phyloP scores from a whole-genome alignment of 2,888 invertebrate species.

The Heterodera filipjevi region DNA sequence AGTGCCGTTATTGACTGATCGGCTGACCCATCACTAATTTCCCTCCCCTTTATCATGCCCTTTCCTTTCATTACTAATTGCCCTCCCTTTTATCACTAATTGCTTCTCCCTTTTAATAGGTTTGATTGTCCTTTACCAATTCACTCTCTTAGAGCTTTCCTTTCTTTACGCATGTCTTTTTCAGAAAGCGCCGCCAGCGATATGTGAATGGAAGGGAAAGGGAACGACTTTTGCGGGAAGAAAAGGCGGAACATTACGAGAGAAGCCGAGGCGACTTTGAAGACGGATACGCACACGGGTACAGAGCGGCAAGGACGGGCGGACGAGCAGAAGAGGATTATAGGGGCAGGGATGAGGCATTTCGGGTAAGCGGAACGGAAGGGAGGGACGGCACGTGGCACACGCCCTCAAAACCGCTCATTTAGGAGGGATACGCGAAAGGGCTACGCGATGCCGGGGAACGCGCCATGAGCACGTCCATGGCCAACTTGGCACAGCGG shows the following conservation, averaged over 20 bases:
- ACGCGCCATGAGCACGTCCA: conserved; percentile 63
- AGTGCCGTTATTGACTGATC: conserved; percentile 46
- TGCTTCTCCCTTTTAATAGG: too few species aligned
- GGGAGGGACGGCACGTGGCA: not conserved
- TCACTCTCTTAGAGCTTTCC: not conserved
- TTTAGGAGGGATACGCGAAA: conserved; percentile 63
- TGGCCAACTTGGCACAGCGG: conserved; percentile 63
- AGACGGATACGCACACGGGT: conserved; percentile 65
- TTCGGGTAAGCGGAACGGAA: conserved; percentile 1
- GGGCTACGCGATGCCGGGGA: conserved; percentile 59
- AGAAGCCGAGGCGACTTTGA: conserved; percentile 59
- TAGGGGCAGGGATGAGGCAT: conserved; percentile 48
- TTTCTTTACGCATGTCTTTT: conserved; percentile 6
- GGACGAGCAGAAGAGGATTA: conserved; percentile 60
- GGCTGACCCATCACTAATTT: not conserved
- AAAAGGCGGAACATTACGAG: conserved; percentile 27
- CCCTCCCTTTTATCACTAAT: not conserved
- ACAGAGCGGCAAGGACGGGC: conserved; percentile 61
- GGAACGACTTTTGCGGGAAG: conserved; percentile 56
- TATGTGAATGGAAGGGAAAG: conserved; percentile 57
- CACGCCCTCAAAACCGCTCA: not conserved
- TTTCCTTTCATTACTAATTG: not conserved
- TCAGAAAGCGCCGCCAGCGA: conserved; percentile 38
- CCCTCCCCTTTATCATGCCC: not conserved
- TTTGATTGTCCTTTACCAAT: not conserved